A percentile compares a stretch with the other conserved stretches of the same genome.
These are phyloP conservation scores for Phenacoccus solenopsis DNA, from an alignment of 1,140 invertebrate species.

Conservation along the genomic window DNA sequence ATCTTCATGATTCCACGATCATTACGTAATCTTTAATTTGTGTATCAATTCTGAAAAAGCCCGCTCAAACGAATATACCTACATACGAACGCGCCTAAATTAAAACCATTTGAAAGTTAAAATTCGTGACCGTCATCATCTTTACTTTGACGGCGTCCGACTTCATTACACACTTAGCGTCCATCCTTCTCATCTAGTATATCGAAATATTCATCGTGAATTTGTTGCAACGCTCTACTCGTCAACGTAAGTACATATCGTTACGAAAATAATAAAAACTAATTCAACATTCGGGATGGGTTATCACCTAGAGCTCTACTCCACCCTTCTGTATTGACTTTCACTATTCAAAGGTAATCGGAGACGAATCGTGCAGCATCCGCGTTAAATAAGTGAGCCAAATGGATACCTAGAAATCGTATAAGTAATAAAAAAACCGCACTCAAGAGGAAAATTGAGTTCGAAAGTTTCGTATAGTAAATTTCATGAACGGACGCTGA, in stretches of 20 bases:
- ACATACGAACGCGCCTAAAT: not conserved
- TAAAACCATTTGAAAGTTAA: not conserved
- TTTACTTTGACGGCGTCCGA: not conserved
- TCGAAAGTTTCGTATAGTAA: too few relatives aligned
- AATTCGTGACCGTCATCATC: not conserved
- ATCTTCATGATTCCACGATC: too few relatives aligned
- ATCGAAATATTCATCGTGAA: not conserved
- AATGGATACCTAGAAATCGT: too few relatives aligned
- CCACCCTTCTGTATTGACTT: not conserved
- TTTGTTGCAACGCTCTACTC: not conserved
- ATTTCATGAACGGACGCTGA: too few relatives aligned
- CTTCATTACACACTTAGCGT: not conserved
- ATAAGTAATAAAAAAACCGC: too few relatives aligned
- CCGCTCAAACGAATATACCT: too few relatives aligned
- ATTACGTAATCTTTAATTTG: too few relatives aligned
- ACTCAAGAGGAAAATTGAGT: too few relatives aligned
- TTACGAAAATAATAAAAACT: not conserved
- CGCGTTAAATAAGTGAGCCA: too few relatives aligned
- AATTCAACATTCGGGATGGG: not conserved
- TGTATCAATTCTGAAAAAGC: too few relatives aligned
- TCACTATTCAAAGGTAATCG: not conserved
- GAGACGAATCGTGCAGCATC: not conserved
- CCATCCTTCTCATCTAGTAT: not conserved
- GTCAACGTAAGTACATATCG: not conserved
- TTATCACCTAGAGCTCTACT: not conserved